These are phyloP conservation scores for Pangasianodon hypophthalmus DNA, from an alignment of 2,113 vertebrate species.

Conservation along the genomic window DNA sequence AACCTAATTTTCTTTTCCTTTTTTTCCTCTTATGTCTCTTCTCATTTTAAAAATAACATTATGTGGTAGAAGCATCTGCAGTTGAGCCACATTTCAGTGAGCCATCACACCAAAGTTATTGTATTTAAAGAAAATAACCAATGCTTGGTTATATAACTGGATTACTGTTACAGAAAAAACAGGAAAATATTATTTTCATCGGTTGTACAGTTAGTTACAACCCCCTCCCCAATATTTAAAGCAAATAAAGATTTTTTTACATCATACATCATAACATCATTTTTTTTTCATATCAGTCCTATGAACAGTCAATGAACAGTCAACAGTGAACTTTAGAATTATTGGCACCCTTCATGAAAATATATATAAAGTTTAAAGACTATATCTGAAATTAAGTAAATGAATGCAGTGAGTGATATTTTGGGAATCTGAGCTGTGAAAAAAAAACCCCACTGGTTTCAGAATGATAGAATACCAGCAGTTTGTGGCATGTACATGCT, in stretches of 20 bases:
- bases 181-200: not conserved
- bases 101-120: not conserved
- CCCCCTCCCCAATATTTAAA: no score
- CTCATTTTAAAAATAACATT: slow-evolving; percentile 6
- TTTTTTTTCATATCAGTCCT: not conserved
- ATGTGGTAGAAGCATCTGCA: not conserved
- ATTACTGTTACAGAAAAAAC: not conserved
- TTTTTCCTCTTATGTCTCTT: not conserved
- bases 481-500: not conserved
- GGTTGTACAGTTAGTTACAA: not conserved
- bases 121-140: not conserved
- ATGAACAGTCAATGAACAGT: not conserved
- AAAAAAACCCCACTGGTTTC: not conserved
- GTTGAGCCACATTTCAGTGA: not conserved
- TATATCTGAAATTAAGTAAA: no score
- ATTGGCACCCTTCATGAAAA: not conserved
- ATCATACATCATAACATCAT: no score
- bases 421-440: not conserved
- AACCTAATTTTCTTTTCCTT: slow-evolving; percentile 20
- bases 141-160: not conserved
- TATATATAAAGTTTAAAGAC: not conserved
- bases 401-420: not conserved
- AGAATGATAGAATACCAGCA: no score
- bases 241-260: no score
- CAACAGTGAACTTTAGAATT: not conserved